Conservation (phyloP, 2,113 vertebrate genomes). For the Trichomycterus rosablanca region DNA sequence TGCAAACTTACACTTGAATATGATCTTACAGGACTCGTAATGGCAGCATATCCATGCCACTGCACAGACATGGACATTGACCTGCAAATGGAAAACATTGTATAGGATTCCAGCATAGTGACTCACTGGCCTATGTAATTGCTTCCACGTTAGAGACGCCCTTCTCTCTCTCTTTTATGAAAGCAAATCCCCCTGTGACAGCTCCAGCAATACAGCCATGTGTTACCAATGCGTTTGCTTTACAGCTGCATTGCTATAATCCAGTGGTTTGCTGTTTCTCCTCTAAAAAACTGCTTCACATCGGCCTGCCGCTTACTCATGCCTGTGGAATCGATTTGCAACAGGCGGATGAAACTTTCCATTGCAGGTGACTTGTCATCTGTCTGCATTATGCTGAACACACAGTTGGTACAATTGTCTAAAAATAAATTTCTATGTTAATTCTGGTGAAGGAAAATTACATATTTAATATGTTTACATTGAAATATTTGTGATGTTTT, state of each 20-base stretch:
- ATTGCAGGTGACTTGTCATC: slow-evolving; percentile 4
- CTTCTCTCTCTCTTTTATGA: slow-evolving; percentile 52
- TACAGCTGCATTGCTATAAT: slow-evolving; percentile 62
- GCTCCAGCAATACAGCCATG: slow-evolving; percentile 59
- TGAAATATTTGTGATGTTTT: too few species aligned
- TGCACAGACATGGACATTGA: slow-evolving; percentile 48
- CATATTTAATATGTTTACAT: too few species aligned
- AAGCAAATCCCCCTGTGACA: slow-evolving; percentile 57
- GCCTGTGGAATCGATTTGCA: slow-evolving; percentile 26
- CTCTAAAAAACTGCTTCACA: slow-evolving; percentile 33
- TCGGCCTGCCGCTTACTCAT: slow-evolving; percentile 14
- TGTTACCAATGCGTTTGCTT: slow-evolving; percentile 61
- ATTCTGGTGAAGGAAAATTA: too few species aligned
- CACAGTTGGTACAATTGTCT: too few species aligned
- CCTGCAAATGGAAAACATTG: slow-evolving; percentile 65
- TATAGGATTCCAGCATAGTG: slow-evolving; percentile 62
- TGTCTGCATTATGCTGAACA: too few species aligned
- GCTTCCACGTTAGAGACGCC: slow-evolving; percentile 63
- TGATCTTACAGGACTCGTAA: slow-evolving; percentile 29
- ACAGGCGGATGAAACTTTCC: slow-evolving; percentile 16
- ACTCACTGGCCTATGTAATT: slow-evolving; percentile 72
- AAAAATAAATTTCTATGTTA: too few species aligned
- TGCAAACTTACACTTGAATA: slow-evolving; percentile 25
- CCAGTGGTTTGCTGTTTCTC: slow-evolving; percentile 59
- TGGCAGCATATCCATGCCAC: slow-evolving; percentile 33